Evolutionary conservation across 2,888 invertebrate genomes (phyloP).

Genomic region (Rhabditophanes sp.): DNA sequence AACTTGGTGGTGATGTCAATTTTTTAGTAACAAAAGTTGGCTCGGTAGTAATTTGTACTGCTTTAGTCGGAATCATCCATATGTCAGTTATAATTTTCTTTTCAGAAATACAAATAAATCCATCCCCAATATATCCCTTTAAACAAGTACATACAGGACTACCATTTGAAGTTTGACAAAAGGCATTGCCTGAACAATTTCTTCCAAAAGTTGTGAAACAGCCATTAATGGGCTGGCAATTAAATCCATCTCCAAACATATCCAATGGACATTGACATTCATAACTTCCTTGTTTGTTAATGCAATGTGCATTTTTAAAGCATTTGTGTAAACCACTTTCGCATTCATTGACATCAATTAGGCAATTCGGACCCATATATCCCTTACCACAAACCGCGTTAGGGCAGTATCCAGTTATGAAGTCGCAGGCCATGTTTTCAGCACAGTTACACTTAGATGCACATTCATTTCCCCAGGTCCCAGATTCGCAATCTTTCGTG

Average conservation of each 20-base stretch:
- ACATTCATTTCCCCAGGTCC: slow-evolving; percentile 35
- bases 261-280: slow-evolving; percentile 28
- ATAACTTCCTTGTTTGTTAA: slow-evolving; percentile 64
- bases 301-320: slow-evolving; percentile 64
- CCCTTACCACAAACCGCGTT: slow-evolving; percentile 26
- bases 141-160: slow-evolving; percentile 1
- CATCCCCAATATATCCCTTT: no score
- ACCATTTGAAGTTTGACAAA: no score
- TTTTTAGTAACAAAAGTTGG: no score
- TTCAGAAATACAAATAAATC: no score
- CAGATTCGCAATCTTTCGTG: slow-evolving; percentile 27
- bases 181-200: no score
- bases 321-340: slow-evolving; percentile 53
- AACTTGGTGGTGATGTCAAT: no score
- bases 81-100: no score
- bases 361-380: slow-evolving; percentile 29
- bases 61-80: no score
- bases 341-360: slow-evolving; percentile 73
- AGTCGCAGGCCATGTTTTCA: slow-evolving; percentile 32
- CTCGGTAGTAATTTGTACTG: no score
- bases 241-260: slow-evolving; percentile 26
- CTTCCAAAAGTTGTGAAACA: slow-evolving; percentile 10
- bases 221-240: no score
- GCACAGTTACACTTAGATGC: slow-evolving; percentile 28
- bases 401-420: slow-evolving; percentile 27